Conservation (phyloP, 2,888 invertebrate genomes). For the Agonopterix arenella region DNA sequence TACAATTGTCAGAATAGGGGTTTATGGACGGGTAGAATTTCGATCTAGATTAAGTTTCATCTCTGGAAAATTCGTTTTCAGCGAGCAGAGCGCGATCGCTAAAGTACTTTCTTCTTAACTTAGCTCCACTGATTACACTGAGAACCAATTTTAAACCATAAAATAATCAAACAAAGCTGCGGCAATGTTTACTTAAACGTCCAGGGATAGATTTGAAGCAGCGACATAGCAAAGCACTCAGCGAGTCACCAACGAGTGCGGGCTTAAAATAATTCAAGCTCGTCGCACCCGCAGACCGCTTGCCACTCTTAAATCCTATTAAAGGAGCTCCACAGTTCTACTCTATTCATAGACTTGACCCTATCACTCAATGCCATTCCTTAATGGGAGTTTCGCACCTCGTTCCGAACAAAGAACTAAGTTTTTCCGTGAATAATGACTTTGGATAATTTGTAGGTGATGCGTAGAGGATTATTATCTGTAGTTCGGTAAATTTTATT, state of each 20-base stretch:
- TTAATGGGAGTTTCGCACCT: not conserved
- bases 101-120: too few relatives aligned
- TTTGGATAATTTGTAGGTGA: not conserved
- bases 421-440: not conserved
- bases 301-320: slow-evolving; percentile 57
- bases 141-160: too few relatives aligned
- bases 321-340: slow-evolving; percentile 29
- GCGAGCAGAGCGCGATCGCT: too few relatives aligned
- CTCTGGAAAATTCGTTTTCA: too few relatives aligned
- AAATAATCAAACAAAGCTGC: too few relatives aligned
- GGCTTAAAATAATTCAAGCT: slow-evolving; percentile 41
- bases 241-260: slow-evolving; percentile 37
- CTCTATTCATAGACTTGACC: slow-evolving; percentile 38
- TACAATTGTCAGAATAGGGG: too few relatives aligned
- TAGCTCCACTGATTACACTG: too few relatives aligned
- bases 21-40: too few relatives aligned
- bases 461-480: too few relatives aligned
- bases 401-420: not conserved
- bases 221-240: slow-evolving; percentile 63
- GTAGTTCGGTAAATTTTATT: too few relatives aligned
- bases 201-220: slow-evolving; percentile 5
- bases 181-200: not conserved
- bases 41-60: too few relatives aligned
- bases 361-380: slow-evolving; percentile 1
- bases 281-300: slow-evolving; percentile 45